Percentiles rank a stretch among this genome's conserved stretches.
Evolutionary conservation across 2,888 invertebrate species (phyloP).

Genomic region (Stegana nigrithorax): DNA sequence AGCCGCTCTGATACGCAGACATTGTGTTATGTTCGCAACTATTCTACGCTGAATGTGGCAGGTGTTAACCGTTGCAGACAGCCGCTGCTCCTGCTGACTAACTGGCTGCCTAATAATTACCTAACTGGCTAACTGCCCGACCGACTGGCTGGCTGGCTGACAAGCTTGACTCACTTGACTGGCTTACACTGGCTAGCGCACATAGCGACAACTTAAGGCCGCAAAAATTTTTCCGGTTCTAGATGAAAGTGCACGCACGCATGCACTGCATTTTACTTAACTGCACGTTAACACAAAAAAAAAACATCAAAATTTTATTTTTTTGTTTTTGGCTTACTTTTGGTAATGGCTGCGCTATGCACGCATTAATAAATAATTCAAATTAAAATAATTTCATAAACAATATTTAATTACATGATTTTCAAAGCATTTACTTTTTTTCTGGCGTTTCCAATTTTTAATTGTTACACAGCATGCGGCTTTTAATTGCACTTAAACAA

Average conservation of each 20-base stretch:
- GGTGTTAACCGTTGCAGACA: conserved; percentile 1
- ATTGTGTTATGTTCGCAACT: not conserved
- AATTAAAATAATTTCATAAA: conserved; percentile 18
- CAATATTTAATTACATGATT: conserved; percentile 6
- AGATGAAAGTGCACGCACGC: not conserved
- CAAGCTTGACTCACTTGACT: conserved; percentile 22
- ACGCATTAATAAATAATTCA: conserved; percentile 25
- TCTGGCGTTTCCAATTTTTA: not conserved
- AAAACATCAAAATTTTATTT: no score
- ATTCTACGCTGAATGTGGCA: not conserved
- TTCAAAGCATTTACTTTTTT: conserved; percentile 8
- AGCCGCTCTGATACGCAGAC: conserved; percentile 1
- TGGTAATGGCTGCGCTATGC: conserved; percentile 39
- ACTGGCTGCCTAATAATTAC: conserved; percentile 33
- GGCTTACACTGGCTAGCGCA: conserved; percentile 47
- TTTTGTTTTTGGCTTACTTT: conserved; percentile 29
- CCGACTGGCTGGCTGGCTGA: conserved; percentile 38
- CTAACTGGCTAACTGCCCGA: conserved; percentile 36
- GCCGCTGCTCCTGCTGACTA: conserved; percentile 21
- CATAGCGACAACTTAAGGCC: conserved; percentile 25
- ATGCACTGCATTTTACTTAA: no score
- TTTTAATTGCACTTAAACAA: conserved; percentile 40
- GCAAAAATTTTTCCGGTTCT: conserved; percentile 1
- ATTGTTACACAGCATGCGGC: conserved; percentile 12
- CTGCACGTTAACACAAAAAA: conserved; percentile 6